These are phyloP conservation scores for Drosophila acutilabella DNA, from an alignment of 2,888 invertebrate genomes.

Conservation along the genomic window DNA sequence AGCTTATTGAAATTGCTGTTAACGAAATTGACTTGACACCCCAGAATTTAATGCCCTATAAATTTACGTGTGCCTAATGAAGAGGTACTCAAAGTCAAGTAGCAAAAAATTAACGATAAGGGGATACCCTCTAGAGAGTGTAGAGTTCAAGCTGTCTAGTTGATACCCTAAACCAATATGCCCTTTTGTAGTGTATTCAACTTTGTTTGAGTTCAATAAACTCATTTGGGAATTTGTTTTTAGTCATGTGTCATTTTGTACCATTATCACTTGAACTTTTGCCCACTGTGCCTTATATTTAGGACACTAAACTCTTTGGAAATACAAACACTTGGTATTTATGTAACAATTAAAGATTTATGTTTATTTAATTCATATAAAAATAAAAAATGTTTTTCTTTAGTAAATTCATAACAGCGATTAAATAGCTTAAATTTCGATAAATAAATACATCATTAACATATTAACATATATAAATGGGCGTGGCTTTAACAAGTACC, in stretches of 20 bases:
- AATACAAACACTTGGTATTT: constrained; percentile 25
- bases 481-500: constrained; percentile 41
- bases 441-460: constrained; percentile 74
- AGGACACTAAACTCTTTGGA: neutral
- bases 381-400: constrained; percentile 47
- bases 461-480: constrained; percentile 23
- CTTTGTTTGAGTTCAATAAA: constrained; percentile 40
- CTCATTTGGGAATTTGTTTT: constrained; percentile 25
- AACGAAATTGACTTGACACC: constrained; percentile 1
- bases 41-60: constrained; percentile 8
- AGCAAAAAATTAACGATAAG: neutral
- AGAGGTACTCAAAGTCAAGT: neutral
- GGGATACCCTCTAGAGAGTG: neutral
- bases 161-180: neutral
- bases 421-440: constrained; percentile 51
- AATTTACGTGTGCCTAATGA: neutral
- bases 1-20: constrained; percentile 4
- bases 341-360: constrained; percentile 63
- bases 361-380: constrained; percentile 41
- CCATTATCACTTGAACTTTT: constrained; percentile 47
- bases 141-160: neutral
- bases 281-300: constrained; percentile 27
- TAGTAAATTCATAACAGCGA: constrained; percentile 52
- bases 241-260: constrained; percentile 26
- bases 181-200: constrained; percentile 4